Conservation (phyloP, 2,888 invertebrate genomes). For the Acronicta leporina region DNA sequence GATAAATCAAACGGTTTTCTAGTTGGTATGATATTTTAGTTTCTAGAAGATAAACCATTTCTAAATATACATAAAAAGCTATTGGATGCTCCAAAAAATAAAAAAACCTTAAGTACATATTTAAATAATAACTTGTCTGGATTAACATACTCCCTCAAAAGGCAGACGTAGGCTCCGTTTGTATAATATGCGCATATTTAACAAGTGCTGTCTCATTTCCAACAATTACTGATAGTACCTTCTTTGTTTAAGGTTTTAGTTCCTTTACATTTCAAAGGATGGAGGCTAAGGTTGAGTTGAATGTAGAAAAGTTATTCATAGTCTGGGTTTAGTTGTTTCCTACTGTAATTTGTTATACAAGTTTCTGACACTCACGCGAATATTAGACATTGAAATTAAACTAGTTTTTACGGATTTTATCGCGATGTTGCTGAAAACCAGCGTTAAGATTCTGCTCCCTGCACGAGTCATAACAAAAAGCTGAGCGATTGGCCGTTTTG, state of each 20-base stretch:
- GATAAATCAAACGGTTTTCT: too few relatives aligned
- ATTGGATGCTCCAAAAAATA: conserved; percentile 2
- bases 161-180: conserved; percentile 36
- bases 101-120: conserved; percentile 28
- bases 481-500: too few relatives aligned
- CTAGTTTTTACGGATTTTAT: too few relatives aligned
- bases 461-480: too few relatives aligned
- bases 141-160: conserved; percentile 56
- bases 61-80: not conserved
- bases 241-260: conserved; percentile 36
- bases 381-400: too few relatives aligned
- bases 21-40: too few relatives aligned
- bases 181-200: conserved; percentile 78
- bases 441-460: too few relatives aligned
- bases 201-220: conserved; percentile 74
- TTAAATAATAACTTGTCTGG: conserved; percentile 57
- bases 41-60: too few relatives aligned
- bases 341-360: not conserved
- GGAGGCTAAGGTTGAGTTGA: not conserved
- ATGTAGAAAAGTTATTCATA: not conserved
- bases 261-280: conserved; percentile 1
- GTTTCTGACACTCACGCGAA: too few relatives aligned
- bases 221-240: conserved; percentile 75
- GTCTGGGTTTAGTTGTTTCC: not conserved
- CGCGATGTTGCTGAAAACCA: too few relatives aligned